Evolutionary conservation across 2,113 vertebrate species (phyloP).

Genomic region (Ancistrus triradiatus): DNA sequence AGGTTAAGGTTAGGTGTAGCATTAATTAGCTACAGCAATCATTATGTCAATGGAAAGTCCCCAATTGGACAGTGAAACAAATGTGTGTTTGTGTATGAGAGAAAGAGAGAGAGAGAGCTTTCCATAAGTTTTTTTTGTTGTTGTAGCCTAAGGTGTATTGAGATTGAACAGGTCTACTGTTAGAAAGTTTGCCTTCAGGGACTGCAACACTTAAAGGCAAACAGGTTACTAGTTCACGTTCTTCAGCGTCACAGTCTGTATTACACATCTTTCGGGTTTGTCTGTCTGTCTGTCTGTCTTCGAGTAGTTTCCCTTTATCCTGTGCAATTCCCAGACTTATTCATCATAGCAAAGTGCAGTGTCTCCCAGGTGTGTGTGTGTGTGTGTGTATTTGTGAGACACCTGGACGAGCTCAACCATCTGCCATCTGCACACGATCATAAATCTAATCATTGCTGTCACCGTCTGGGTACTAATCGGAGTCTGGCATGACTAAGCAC

Average conservation of each 20-base stretch:
- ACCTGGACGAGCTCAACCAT: no score
- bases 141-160: slow-evolving; percentile 43
- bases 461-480: no score
- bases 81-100: no score
- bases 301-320: slow-evolving; percentile 16
- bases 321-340: slow-evolving; percentile 34
- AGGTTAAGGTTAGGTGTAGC: no score
- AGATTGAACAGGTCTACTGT: slow-evolving; percentile 45
- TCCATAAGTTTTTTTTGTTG: slow-evolving; percentile 46
- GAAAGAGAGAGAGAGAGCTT: no score
- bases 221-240: slow-evolving; percentile 22
- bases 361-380: slow-evolving; percentile 29
- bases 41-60: no score
- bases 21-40: no score
- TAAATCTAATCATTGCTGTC: no score
- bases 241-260: slow-evolving; percentile 3
- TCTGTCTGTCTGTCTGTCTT: slow-evolving; percentile 21
- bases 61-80: no score
- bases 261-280: slow-evolving; percentile 1
- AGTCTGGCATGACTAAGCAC: slow-evolving; percentile 37
- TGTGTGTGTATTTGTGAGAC: slow-evolving; percentile 31
- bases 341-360: slow-evolving; percentile 16
- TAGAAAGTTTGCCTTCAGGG: slow-evolving; percentile 9
- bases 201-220: neutral
- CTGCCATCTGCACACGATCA: slow-evolving; percentile 26